These are phyloP conservation scores for Elgaria multicarinata DNA, from an alignment of 2,113 vertebrate species.

Conservation along the genomic window DNA sequence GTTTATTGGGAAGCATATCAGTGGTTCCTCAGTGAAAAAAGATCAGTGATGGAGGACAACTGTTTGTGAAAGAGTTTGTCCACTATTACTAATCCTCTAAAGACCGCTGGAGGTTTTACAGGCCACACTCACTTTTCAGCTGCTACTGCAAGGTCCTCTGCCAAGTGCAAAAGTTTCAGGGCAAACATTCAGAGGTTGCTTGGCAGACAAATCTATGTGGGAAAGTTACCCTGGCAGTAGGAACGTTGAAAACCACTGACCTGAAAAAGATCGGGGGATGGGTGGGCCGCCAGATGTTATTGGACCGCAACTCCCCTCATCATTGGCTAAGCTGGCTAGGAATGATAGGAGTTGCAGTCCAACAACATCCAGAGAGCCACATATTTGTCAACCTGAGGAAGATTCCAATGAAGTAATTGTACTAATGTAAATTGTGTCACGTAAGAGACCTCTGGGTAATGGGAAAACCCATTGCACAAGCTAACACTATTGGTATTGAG, in stretches of 20 bases:
- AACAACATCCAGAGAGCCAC: too few relatives aligned
- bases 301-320: too few relatives aligned
- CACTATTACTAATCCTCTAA: not conserved
- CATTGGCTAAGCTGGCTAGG: too few relatives aligned
- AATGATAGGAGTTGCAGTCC: too few relatives aligned
- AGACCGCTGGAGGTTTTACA: not conserved
- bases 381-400: too few relatives aligned
- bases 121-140: not conserved
- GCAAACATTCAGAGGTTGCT: not conserved
- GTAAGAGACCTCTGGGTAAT: too few relatives aligned
- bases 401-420: too few relatives aligned
- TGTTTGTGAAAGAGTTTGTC: not conserved
- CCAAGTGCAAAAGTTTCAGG: not conserved
- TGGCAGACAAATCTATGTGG: not conserved
- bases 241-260: not conserved
- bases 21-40: not conserved
- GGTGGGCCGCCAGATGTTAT: too few relatives aligned
- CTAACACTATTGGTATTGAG: too few relatives aligned
- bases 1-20: not conserved
- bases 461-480: too few relatives aligned
- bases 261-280: too few relatives aligned
- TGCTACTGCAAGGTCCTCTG: not conserved
- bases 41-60: not conserved
- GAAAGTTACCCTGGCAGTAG: not conserved
- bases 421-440: too few relatives aligned